phyloP scores from a whole-genome alignment of 1,140 invertebrate species.

The Pseudomyrmex sp. region DNA sequence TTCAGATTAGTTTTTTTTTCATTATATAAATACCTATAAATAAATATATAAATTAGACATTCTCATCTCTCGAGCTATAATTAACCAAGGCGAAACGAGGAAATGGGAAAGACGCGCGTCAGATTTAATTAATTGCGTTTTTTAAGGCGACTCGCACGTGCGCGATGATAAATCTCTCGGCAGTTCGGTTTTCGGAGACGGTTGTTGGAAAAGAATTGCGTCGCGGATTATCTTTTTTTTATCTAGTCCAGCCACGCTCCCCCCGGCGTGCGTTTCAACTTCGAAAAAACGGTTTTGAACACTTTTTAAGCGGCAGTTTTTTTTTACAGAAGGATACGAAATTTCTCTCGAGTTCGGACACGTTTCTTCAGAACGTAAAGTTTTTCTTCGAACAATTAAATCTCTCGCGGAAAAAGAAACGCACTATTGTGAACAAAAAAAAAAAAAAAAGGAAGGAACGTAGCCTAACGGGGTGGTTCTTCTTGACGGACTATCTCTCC shows the following conservation, averaged over 20 bases:
- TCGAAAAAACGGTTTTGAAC: conserved; percentile 18
- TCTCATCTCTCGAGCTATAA: background rate
- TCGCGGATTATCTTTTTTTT: background rate
- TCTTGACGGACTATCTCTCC: background rate
- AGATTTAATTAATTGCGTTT: conserved; percentile 22
- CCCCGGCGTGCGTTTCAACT: background rate
- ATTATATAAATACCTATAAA: too few species aligned
- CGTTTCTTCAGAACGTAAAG: background rate
- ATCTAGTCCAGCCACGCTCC: background rate
- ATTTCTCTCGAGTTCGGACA: conserved; percentile 49
- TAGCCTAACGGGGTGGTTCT: conserved; percentile 18
- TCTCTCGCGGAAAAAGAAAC: background rate
- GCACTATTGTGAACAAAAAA: background rate
- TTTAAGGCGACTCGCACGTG: background rate
- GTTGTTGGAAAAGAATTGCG: background rate
- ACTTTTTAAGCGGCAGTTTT: background rate
- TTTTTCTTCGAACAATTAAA: conserved; percentile 6
- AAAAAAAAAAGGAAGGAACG: background rate
- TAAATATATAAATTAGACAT: background rate
- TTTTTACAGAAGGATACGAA: background rate
- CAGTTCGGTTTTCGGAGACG: background rate
- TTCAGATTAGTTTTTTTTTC: background rate
- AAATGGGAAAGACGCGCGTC: conserved; percentile 15
- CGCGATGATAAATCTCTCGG: conserved; percentile 12
- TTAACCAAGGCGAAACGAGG: conserved; percentile 1